These are phyloP conservation scores for Ethmia dodecea DNA, from an alignment of 2,888 invertebrate species.

Conservation along the genomic window DNA sequence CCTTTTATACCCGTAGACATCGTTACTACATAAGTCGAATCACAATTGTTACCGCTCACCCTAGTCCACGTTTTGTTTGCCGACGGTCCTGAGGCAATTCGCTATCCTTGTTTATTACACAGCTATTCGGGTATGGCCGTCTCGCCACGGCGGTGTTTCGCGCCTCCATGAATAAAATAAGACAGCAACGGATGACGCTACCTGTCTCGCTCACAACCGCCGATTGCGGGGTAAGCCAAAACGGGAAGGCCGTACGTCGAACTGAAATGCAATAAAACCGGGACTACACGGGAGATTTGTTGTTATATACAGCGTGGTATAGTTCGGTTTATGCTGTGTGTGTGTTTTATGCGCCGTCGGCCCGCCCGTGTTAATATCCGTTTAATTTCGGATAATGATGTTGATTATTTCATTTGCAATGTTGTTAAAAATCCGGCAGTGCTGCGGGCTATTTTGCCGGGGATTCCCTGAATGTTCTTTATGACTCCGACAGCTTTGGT, in stretches of 20 bases:
- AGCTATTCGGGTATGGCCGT: slow-evolving; percentile 39
- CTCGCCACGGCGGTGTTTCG: slow-evolving; percentile 39
- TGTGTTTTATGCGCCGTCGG: slow-evolving; percentile 48
- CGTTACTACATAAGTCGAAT: slow-evolving; percentile 47
- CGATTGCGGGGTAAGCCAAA: slow-evolving; percentile 24
- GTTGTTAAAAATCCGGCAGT: slow-evolving; percentile 26
- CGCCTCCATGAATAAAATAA: slow-evolving; percentile 64
- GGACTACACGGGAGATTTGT: slow-evolving; percentile 55
- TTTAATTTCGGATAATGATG: slow-evolving; percentile 51
- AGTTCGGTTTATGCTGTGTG: slow-evolving; percentile 35
- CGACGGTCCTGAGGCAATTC: slow-evolving; percentile 41
- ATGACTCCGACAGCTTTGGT: no score
- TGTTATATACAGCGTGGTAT: slow-evolving; percentile 43
- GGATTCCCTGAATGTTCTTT: no score
- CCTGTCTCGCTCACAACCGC: slow-evolving; percentile 41
- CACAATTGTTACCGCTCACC: slow-evolving; percentile 63
- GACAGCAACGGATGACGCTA: slow-evolving; percentile 45
- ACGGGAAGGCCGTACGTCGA: slow-evolving; percentile 35
- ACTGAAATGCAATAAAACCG: slow-evolving; percentile 61
- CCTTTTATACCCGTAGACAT: slow-evolving; percentile 41
- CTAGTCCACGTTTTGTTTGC: slow-evolving; percentile 51
- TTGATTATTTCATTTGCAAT: slow-evolving; percentile 26
- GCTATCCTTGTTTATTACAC: slow-evolving; percentile 46
- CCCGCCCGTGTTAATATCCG: slow-evolving; percentile 53
- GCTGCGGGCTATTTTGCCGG: no score